A percentile compares a stretch with the other conserved stretches of the same genome.
phyloP scores from a whole-genome alignment of 2,797 vertebrate genomes.

The Aphelocoma californica region DNA sequence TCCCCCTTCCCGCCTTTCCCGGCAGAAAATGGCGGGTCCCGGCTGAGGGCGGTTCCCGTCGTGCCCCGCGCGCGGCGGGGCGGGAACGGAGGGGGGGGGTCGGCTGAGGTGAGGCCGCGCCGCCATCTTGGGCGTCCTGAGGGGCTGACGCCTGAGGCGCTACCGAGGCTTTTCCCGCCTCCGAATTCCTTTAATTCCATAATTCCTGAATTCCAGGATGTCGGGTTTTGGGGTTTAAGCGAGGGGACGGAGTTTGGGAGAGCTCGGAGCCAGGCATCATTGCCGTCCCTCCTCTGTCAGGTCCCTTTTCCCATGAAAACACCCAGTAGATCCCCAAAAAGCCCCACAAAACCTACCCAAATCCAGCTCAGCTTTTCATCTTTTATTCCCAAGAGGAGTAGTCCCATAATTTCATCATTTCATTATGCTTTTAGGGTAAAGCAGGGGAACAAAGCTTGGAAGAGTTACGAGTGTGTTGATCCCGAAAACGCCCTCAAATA shows the following conservation, averaged over 20 bases:
- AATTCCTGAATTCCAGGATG: accelerated
- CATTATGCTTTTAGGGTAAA: neutral
- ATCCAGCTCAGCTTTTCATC: neutral
- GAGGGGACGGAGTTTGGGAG: neutral
- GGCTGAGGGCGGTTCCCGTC: neutral
- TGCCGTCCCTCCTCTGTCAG: neutral
- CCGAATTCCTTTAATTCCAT: accelerated
- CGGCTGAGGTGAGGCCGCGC: neutral
- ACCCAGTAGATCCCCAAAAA: neutral
- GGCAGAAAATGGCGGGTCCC: neutral
- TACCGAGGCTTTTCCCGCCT: neutral
- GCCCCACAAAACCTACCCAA: neutral
- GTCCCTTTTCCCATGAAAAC: neutral
- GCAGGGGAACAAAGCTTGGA: neutral
- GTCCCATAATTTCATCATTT: neutral
- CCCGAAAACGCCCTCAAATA: neutral
- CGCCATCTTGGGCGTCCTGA: neutral
- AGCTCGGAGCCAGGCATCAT: neutral
- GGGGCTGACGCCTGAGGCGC: neutral
- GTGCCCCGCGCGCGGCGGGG: neutral
- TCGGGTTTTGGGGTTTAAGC: neutral
- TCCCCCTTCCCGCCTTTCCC: neutral
- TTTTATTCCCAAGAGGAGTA: neutral
- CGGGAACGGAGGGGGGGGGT: neutral
- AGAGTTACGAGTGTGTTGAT: neutral